Percentiles rank a stretch among this genome's conserved stretches.
Conservation (phyloP, 2,797 vertebrate genomes). For the Hybognathus amarus region DNA sequence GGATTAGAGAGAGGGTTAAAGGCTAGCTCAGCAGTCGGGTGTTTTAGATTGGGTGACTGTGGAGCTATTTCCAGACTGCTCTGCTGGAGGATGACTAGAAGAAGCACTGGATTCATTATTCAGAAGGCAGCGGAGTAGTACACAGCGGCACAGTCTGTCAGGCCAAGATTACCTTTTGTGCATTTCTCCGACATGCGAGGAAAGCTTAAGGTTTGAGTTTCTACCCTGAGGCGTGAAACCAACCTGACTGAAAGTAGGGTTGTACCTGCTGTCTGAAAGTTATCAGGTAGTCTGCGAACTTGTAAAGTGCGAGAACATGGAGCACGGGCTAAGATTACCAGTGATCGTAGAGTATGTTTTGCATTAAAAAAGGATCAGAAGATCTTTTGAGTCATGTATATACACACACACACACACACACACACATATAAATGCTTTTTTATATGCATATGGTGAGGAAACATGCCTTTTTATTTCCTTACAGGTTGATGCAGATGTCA, state of each 20-base stretch:
- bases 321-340: constrained; percentile 8
- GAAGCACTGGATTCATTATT: constrained; percentile 82
- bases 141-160: constrained; percentile 72
- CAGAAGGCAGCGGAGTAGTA: constrained; percentile 72
- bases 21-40: constrained; percentile 48
- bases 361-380: constrained; percentile 25
- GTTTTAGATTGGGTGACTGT: constrained; percentile 61
- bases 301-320: constrained; percentile 15
- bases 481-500: constrained; percentile 10
- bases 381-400: not conserved
- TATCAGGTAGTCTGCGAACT: constrained; percentile 7
- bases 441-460: not conserved
- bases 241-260: constrained; percentile 28
- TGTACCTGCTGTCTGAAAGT: constrained; percentile 24
- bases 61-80: constrained; percentile 76
- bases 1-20: constrained; percentile 63
- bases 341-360: constrained; percentile 11
- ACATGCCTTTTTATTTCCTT: not conserved
- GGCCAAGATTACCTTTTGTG: constrained; percentile 66
- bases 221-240: constrained; percentile 43
- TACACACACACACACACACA: no score
- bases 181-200: constrained; percentile 31
- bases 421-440: no score
- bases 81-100: constrained; percentile 77
- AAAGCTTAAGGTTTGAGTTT: constrained; percentile 44